These are phyloP conservation scores for Erpetoichthys calabaricus DNA, from an alignment of 2,797 vertebrate genomes.

Conservation along the genomic window DNA sequence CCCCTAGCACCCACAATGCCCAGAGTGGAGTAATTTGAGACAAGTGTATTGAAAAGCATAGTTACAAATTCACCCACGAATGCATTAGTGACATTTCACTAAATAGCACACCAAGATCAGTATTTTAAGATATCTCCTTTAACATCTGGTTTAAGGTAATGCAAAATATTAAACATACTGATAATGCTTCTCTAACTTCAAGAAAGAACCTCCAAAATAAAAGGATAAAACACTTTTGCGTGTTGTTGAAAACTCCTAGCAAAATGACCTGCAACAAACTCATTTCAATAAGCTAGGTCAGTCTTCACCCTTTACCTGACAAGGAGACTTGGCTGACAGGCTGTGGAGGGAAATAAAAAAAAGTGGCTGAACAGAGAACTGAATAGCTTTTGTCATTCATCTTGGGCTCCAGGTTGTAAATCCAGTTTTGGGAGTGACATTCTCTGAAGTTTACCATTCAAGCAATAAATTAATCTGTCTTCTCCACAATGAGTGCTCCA, in stretches of 20 bases:
- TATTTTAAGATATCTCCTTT: too few species aligned
- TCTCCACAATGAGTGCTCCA: constrained; percentile 18
- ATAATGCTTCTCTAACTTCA: too few species aligned
- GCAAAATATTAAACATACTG: too few species aligned
- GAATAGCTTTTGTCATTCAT: constrained; percentile 20
- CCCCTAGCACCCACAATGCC: too few species aligned
- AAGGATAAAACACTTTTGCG: too few species aligned
- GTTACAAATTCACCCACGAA: too few species aligned
- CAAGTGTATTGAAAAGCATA: too few species aligned
- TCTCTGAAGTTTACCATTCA: constrained; percentile 26
- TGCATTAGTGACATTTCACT: too few species aligned
- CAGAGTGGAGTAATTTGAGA: too few species aligned
- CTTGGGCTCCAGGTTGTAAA: constrained; percentile 20
- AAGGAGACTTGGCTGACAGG: constrained; percentile 21
- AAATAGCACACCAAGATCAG: too few species aligned
- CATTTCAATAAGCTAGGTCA: constrained; percentile 20
- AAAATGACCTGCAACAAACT: constrained; percentile 20
- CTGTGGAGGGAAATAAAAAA: constrained; percentile 20
- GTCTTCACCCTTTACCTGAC: constrained; percentile 20
- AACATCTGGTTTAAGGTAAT: too few species aligned
- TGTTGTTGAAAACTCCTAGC: not conserved
- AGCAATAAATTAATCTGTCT: constrained; percentile 28
- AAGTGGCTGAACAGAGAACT: constrained; percentile 21
- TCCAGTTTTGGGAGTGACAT: constrained; percentile 18
- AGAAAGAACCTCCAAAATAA: too few species aligned